phyloP scores from a whole-genome alignment of 2,113 vertebrate genomes.

The Cricetomys ansorgei region DNA sequence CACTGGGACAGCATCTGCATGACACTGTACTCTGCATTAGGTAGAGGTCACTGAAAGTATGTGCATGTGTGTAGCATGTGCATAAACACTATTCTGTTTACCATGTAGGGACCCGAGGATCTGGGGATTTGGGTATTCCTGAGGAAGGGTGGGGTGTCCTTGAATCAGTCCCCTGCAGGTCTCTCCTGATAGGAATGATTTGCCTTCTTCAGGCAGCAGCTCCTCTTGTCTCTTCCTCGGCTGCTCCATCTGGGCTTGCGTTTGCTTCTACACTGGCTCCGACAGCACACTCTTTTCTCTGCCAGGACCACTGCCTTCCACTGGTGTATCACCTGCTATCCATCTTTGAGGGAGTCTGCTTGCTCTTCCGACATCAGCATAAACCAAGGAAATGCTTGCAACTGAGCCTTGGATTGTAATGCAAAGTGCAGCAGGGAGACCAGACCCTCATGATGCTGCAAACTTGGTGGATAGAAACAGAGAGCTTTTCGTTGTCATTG shows the following conservation, averaged over 20 bases:
- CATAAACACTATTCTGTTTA: not conserved
- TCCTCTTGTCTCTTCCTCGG: not conserved
- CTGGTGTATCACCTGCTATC: not conserved
- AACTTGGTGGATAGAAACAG: not conserved
- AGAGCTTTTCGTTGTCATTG: not conserved
- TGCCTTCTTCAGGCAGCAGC: not conserved
- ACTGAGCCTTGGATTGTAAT: not conserved
- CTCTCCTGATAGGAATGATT: not conserved
- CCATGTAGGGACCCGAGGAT: not conserved
- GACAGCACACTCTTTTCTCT: not conserved
- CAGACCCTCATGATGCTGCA: not conserved
- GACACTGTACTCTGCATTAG: not conserved
- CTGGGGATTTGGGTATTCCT: too few species aligned
- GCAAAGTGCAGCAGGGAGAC: not conserved
- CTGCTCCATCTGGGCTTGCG: too few species aligned
- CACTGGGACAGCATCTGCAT: too few species aligned
- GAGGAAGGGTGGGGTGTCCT: not conserved
- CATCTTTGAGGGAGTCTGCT: not conserved
- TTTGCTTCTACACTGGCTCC: not conserved
- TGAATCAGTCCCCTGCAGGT: not conserved
- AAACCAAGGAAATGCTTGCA: not conserved
- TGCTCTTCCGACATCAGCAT: not conserved
- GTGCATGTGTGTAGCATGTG: too few species aligned
- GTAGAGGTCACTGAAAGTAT: not conserved
- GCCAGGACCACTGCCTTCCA: not conserved